Conservation (phyloP, 2,888 invertebrate genomes). For the Zaprionus lineosus region DNA sequence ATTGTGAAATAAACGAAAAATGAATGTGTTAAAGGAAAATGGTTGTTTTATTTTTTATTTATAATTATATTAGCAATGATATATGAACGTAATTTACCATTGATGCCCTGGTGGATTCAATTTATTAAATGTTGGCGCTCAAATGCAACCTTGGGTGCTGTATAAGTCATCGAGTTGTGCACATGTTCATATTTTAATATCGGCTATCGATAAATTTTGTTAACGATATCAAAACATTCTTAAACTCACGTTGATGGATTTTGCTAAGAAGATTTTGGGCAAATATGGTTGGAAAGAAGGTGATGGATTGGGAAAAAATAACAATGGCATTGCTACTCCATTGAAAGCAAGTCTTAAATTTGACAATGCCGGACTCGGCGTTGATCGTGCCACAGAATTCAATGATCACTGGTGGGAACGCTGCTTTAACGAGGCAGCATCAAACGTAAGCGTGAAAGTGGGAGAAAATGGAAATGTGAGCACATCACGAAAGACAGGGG, state of each 20-base stretch:
- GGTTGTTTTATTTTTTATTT: background rate
- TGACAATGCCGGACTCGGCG: conserved; percentile 90
- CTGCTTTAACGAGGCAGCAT: conserved; percentile 89
- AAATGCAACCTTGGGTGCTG: background rate
- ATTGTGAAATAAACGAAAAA: conserved; percentile 59
- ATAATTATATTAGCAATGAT: too few relatives aligned
- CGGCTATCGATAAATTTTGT: conserved; percentile 30
- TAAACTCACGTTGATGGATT: conserved; percentile 73
- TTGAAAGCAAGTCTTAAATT: conserved; percentile 91
- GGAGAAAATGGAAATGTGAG: conserved; percentile 62
- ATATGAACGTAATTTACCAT: too few relatives aligned
- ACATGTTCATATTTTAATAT: too few relatives aligned
- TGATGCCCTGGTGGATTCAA: too few relatives aligned
- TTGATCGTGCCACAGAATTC: conserved; percentile 88
- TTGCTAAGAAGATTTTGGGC: conserved; percentile 78
- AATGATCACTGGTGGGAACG: conserved; percentile 94
- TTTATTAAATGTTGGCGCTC: background rate
- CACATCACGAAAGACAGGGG: conserved; percentile 65
- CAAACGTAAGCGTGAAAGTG: conserved; percentile 85
- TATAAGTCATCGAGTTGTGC: background rate
- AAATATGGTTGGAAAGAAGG: conserved; percentile 83
- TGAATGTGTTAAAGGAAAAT: conserved; percentile 54
- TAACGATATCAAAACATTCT: conserved; percentile 16
- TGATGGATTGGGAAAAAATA: conserved; percentile 90
- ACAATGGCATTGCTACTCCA: conserved; percentile 90